A percentile compares a stretch with the other conserved stretches of the same genome.
phyloP scores from a whole-genome alignment of 2,797 vertebrate species.

The Brachymystax lenok region DNA sequence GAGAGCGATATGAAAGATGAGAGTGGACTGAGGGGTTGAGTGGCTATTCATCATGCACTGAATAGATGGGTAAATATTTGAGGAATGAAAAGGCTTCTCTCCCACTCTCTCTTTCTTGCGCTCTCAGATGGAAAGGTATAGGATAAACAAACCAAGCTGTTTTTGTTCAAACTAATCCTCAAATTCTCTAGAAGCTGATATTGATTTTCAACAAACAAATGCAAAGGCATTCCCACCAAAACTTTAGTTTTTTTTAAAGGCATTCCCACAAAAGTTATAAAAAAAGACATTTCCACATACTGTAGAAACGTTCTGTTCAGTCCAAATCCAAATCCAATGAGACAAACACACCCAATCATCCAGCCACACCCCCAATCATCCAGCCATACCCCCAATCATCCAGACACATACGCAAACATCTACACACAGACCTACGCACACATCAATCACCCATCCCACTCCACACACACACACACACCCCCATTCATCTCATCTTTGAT shows the following conservation, averaged over 20 bases:
- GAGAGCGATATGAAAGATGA: background rate
- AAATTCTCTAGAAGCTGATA: background rate
- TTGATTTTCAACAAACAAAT: slow-evolving; percentile 5
- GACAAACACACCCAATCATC: background rate
- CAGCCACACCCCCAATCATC: slow-evolving; percentile 8
- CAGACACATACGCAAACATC: slow-evolving; percentile 27
- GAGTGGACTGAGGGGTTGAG: background rate
- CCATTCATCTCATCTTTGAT: slow-evolving; percentile 70
- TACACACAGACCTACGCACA: slow-evolving; percentile 12
- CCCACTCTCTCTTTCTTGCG: background rate
- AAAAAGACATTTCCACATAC: background rate
- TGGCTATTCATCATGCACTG: slow-evolving; percentile 7
- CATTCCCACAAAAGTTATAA: no score
- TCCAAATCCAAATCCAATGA: background rate
- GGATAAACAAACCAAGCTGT: background rate
- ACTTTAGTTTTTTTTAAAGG: no score
- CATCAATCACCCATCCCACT: slow-evolving; percentile 11
- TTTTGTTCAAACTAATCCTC: background rate
- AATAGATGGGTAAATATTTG: slow-evolving; percentile 1
- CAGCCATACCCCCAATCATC: slow-evolving; percentile 10
- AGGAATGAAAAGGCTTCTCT: background rate
- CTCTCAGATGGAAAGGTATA: background rate
- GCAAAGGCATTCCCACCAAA: background rate
- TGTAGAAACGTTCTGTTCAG: background rate
- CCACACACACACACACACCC: slow-evolving; percentile 46